Evolutionary conservation across 1,140 invertebrate genomes (phyloP).

Genomic region (Chrysoperla carnea): DNA sequence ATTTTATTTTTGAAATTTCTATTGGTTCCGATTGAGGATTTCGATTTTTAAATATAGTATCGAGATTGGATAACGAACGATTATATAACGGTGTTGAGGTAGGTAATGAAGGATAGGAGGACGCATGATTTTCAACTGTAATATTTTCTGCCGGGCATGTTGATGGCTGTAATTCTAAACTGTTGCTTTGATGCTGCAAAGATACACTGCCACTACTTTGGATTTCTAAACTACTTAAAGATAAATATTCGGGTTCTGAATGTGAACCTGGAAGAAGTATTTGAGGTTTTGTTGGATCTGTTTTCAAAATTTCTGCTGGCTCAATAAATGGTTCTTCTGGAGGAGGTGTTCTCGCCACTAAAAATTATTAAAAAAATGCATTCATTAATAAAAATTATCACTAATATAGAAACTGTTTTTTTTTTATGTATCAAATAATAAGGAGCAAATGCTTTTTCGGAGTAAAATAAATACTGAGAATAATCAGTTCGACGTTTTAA

Average conservation of each 20-base stretch:
- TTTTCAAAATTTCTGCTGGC: slow-evolving; percentile 1
- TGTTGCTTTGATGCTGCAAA: not conserved
- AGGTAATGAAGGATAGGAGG: not conserved
- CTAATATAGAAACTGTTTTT: no score
- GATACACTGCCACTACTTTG: not conserved
- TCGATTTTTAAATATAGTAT: not conserved
- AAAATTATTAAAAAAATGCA: slow-evolving; percentile 3
- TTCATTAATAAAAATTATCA: slow-evolving; percentile 6
- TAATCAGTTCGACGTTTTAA: no score
- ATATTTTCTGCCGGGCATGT: not conserved
- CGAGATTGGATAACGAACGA: not conserved
- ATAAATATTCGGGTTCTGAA: not conserved
- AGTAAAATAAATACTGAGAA: no score
- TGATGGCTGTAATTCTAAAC: not conserved
- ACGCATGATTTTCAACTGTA: not conserved
- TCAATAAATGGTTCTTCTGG: slow-evolving; percentile 3
- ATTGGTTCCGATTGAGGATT: not conserved
- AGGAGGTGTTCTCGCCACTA: slow-evolving; percentile 5
- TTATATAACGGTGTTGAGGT: not conserved
- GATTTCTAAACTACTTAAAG: not conserved
- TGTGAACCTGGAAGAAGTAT: slow-evolving; percentile 7
- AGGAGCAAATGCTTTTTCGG: no score
- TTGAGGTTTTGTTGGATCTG: slow-evolving; percentile 17
- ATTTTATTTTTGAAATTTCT: not conserved
- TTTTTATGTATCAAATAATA: no score